Percentiles rank a stretch among this genome's conserved stretches.
Evolutionary conservation across 2,888 invertebrate species (phyloP).

Genomic region (Nemurella pictetii): DNA sequence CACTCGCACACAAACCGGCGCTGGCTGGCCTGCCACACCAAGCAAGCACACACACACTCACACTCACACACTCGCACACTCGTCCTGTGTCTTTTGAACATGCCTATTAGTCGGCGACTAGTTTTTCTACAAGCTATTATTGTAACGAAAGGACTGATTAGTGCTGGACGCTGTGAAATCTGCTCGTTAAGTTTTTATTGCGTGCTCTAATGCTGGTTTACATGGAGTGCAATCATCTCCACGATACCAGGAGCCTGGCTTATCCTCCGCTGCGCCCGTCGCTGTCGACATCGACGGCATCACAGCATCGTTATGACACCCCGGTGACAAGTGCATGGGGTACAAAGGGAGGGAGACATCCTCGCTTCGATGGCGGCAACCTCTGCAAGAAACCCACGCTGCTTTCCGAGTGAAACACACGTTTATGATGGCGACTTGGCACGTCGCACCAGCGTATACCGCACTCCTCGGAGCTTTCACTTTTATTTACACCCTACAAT

Average conservation of each 20-base stretch:
- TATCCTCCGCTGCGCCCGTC: background rate
- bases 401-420: background rate
- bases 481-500: conserved; percentile 25
- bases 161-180: conserved; percentile 25
- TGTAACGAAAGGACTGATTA: conserved; percentile 33
- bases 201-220: conserved; percentile 32
- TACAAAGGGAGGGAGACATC: background rate
- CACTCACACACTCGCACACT: background rate
- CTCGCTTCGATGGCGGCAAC: background rate
- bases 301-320: background rate
- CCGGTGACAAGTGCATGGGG: too few species aligned
- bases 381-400: background rate
- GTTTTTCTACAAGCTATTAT: conserved; percentile 27
- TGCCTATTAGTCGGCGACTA: conserved; percentile 28
- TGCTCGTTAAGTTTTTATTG: conserved; percentile 31
- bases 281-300: too few species aligned
- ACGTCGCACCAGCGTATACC: conserved; percentile 2
- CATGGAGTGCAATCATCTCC: conserved; percentile 29
- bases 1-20: too few species aligned
- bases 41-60: background rate
- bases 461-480: conserved; percentile 18
- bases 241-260: background rate
- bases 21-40: too few species aligned
- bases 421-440: background rate
- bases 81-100: conserved; percentile 30